A percentile compares a stretch with the other conserved stretches of the same genome.
Evolutionary conservation across 2,113 vertebrate species (phyloP).

Genomic region (Tylochromis polylepis): DNA sequence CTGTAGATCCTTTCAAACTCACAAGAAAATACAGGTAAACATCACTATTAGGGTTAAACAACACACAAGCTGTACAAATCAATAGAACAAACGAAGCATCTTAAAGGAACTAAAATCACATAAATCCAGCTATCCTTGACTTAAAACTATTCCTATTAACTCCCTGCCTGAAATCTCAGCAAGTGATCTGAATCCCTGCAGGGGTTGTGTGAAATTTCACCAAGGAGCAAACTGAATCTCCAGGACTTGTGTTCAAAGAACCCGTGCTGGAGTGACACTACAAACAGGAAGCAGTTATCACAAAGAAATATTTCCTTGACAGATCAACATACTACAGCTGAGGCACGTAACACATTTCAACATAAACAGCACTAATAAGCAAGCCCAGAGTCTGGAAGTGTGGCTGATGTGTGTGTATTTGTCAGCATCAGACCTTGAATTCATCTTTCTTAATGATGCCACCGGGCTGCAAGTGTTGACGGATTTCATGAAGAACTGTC

Average conservation of each 20-base stretch:
- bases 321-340: neutral
- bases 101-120: neutral
- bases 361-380: neutral
- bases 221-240: neutral
- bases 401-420: neutral
- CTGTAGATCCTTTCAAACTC: neutral
- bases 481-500: constrained; percentile 91
- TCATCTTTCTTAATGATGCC: constrained; percentile 94
- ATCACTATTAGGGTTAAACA: neutral
- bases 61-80: neutral
- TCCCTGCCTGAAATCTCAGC: neutral
- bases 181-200: constrained; percentile 3
- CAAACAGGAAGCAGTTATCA: neutral
- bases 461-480: constrained; percentile 88
- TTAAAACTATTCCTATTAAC: neutral
- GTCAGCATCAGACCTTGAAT: constrained; percentile 82
- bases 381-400: neutral
- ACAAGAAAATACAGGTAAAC: neutral
- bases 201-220: neutral
- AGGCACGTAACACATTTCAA: neutral
- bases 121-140: neutral
- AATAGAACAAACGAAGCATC: neutral
- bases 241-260: neutral
- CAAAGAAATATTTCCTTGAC: neutral
- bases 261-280: neutral